Base-by-base conservation (phyloP, 2,113 vertebrate species). In the Dolichotis patagonum region DNA sequence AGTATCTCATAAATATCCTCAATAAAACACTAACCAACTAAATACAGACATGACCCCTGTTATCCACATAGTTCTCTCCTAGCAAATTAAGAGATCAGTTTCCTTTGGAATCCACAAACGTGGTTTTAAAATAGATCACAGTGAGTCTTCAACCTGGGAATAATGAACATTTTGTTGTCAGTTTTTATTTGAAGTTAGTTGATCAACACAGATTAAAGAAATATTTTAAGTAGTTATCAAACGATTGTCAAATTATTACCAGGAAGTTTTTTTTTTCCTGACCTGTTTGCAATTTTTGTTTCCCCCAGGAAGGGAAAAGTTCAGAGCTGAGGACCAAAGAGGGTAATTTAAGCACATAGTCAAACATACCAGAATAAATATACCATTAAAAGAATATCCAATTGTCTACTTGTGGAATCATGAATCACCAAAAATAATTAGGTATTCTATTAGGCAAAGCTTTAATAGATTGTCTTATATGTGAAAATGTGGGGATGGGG, bases 121-220 rank as follows among this genome's bases (percentile, higher is more conserved):
- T 69, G 52, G 52, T 94, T 94, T 94, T 86, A 75, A 56, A 95
- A 58, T 81, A 38, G 35, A 60, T 80, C 71, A 19, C 77, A 91
- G 63, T 84, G 71, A 30, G 82, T 95, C 71, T 82, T 58, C 20
- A 86, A 89, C 65, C 77, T 86, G 58, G 41, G 52, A 86, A 86
- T 71, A 95, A 52, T 8, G 1, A 71, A 89, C 1, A 0, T 58
- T 89, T 85, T 24, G 35, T 30, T 28, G n/a, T 69, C 88, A 92
- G 65, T 85, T 95, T n/a, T 85, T 82, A 16, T 60, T 86, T 69
- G 41, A 91, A 3, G 22, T 54, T 17, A 11, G 60, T 43, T 89
- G 60, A 91, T 32, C 41, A 19, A 90, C 52, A 96, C 94, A 86
- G 52, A 87, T 86, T 78, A 81, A 78, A 38, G 46, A 88, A 52